phyloP scores from a whole-genome alignment of 2,888 invertebrate genomes.

The Sericinus montela region DNA sequence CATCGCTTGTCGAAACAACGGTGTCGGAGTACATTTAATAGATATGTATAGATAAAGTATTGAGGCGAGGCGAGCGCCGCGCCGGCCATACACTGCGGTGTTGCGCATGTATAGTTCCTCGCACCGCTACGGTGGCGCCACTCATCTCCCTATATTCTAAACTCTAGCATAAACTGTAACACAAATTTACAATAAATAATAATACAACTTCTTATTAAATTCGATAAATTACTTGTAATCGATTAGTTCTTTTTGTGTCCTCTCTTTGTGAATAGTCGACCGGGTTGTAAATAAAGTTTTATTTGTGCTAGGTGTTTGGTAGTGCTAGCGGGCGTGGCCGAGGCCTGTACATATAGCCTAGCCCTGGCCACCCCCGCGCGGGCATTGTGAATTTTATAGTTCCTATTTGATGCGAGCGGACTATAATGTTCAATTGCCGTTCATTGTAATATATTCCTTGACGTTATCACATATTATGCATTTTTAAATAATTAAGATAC shows the following conservation, averaged over 20 bases:
- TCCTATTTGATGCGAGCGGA: conserved; percentile 78
- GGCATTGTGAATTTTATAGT: conserved; percentile 79
- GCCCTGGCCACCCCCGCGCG: conserved; percentile 41
- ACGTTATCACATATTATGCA: conserved; percentile 78
- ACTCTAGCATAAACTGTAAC: conserved; percentile 73
- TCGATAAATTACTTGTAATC: conserved; percentile 46
- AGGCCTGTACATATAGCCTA: conserved; percentile 55
- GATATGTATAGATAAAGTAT: conserved; percentile 68
- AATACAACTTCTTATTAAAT: conserved; percentile 60
- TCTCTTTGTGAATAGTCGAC: conserved; percentile 62
- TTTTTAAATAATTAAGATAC: conserved; percentile 73
- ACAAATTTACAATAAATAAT: conserved; percentile 59
- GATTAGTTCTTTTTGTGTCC: conserved; percentile 59
- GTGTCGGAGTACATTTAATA: conserved; percentile 70
- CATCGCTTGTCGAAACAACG: conserved; percentile 64
- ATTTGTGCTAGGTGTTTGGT: conserved; percentile 71
- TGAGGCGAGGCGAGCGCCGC: conserved; percentile 58
- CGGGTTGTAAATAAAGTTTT: conserved; percentile 62
- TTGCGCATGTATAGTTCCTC: conserved; percentile 78
- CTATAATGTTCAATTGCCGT: conserved; percentile 79
- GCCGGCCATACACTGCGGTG: conserved; percentile 73
- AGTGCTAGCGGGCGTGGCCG: conserved; percentile 44
- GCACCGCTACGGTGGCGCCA: conserved; percentile 73
- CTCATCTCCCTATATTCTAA: conserved; percentile 75
- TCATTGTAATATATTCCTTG: conserved; percentile 75